Percentiles rank a stretch among this genome's conserved stretches.
Evolutionary conservation across 2,797 vertebrate genomes (phyloP).

Genomic region (Enteromius thamalakanensis): DNA sequence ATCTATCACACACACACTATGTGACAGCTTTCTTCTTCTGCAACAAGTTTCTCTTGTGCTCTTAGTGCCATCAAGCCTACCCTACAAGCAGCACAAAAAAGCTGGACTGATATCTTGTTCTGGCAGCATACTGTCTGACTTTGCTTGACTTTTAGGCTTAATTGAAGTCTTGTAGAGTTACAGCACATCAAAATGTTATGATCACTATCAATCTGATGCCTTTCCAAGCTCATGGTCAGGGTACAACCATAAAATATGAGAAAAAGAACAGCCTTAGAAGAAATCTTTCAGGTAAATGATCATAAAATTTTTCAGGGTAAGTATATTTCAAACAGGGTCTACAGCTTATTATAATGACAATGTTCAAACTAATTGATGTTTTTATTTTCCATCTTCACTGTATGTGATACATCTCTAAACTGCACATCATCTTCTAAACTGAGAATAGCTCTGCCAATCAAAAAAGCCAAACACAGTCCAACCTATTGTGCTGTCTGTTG

Average conservation of each 20-base stretch:
- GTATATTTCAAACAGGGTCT: background rate
- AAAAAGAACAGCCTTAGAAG: background rate
- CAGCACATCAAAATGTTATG: conserved; percentile 6
- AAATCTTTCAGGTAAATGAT: background rate
- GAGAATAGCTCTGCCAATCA: conserved; percentile 20
- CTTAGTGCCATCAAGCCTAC: conserved; percentile 22
- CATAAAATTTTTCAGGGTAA: background rate
- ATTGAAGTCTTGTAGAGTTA: conserved; percentile 24
- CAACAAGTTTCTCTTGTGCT: conserved; percentile 41
- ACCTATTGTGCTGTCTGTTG: conserved; percentile 26
- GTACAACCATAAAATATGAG: conserved; percentile 12
- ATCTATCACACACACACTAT: conserved; percentile 17
- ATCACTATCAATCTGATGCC: conserved; percentile 7
- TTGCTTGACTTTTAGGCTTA: conserved; percentile 36
- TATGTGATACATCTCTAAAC: background rate
- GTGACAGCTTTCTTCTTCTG: conserved; percentile 6
- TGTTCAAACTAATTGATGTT: conserved; percentile 3
- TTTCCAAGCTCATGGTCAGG: conserved; percentile 10
- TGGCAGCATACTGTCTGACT: conserved; percentile 33
- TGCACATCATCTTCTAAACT: conserved; percentile 7
- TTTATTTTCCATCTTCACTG: background rate
- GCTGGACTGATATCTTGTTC: conserved; percentile 35
- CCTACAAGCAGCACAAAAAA: conserved; percentile 27
- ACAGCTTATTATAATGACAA: background rate
- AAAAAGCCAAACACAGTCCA: conserved; percentile 43